Base-by-base conservation (phyloP, 1,140 invertebrate genomes). In the Conopomorpha cramerella region DNA sequence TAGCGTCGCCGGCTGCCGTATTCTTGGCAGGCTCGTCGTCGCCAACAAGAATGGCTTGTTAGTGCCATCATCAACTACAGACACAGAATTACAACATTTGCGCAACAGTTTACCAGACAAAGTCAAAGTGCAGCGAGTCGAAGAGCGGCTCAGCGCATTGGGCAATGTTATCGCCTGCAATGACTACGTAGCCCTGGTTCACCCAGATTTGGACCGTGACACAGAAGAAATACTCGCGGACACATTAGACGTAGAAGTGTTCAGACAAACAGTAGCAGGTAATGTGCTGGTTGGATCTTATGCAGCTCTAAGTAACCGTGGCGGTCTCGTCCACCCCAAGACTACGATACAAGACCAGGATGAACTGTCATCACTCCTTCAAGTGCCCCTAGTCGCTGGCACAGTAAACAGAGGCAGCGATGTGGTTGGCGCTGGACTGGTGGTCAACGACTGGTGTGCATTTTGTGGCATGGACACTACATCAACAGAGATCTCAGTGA, bases 151-250 rank as follows among this genome's bases (percentile, higher is more conserved):
- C 0, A 99, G 96, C 19, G 98, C 98, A 8, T 79, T 99, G 32
- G 98, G 98, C 13, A 99, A 99, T 82, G 96, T 99, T 0, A 90
- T 99, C 51, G 87, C 93, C 2, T 98, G 95, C 65, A 99, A 99
- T 79, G 98, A 99, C 78, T 98, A 99, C 78, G 95, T 99, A 8
- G 97, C 97, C 0, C 72, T 99, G 15, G 93, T 97, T 13, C 97
- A 99, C 79, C 97, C 98, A 13, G 98, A 99, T 82, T 78, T 98
- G 33, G 95, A 97, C 60, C 87, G 86, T 82, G 95, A 97, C 82
- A 98, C 95, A 1, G 95, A 97, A 81, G 92, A 98, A 80, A 95
- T 99, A 33, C 82, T 99, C 15, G 85, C 90, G n/a, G 97, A 99
- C 72, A 89, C 89, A 1, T 70, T 97, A 10, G 84, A 94, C 58